Conservation (phyloP, 1,140 invertebrate species). For the Leptopilina boulardi region DNA sequence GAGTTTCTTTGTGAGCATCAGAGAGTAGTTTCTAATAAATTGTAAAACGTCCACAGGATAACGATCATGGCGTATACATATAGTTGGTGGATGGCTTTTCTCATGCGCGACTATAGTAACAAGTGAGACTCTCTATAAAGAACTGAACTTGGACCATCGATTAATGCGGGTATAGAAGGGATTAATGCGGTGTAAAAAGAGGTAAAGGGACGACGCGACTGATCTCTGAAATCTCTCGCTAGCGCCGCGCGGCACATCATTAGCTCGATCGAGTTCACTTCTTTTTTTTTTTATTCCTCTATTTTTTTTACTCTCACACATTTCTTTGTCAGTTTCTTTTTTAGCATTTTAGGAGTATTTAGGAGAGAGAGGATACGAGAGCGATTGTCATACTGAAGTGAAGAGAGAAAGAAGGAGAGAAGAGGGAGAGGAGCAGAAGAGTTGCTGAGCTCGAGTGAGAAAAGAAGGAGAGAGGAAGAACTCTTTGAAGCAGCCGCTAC, state of each 20-base stretch:
- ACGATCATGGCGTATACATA: slow-evolving; percentile 14
- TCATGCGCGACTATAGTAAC: not conserved
- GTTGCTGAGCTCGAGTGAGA: slow-evolving; percentile 16
- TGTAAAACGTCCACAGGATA: slow-evolving; percentile 22
- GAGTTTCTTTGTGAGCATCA: not conserved
- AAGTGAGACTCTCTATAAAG: slow-evolving; percentile 16
- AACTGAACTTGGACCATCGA: slow-evolving; percentile 47
- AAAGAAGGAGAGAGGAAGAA: slow-evolving; percentile 52
- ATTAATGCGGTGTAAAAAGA: slow-evolving; percentile 55
- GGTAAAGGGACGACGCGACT: slow-evolving; percentile 54
- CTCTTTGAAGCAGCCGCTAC: slow-evolving; percentile 74
- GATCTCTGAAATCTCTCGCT: slow-evolving; percentile 56
- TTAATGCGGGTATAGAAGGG: slow-evolving; percentile 52
- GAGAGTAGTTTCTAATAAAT: slow-evolving; percentile 27
- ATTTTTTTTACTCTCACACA: slow-evolving; percentile 42
- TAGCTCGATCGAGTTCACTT: slow-evolving; percentile 62
- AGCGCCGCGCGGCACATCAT: slow-evolving; percentile 69
- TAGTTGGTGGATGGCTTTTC: slow-evolving; percentile 17
- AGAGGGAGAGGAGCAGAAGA: not conserved
- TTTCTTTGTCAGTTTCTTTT: slow-evolving; percentile 55
- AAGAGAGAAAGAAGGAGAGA: not conserved
- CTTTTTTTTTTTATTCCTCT: slow-evolving; percentile 46
- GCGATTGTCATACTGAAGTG: slow-evolving; percentile 23
- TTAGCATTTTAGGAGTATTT: slow-evolving; percentile 62
- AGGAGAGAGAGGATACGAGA: slow-evolving; percentile 45